These are phyloP conservation scores for Scaptomyza parva DNA, from an alignment of 2,888 invertebrate species.

Conservation along the genomic window DNA sequence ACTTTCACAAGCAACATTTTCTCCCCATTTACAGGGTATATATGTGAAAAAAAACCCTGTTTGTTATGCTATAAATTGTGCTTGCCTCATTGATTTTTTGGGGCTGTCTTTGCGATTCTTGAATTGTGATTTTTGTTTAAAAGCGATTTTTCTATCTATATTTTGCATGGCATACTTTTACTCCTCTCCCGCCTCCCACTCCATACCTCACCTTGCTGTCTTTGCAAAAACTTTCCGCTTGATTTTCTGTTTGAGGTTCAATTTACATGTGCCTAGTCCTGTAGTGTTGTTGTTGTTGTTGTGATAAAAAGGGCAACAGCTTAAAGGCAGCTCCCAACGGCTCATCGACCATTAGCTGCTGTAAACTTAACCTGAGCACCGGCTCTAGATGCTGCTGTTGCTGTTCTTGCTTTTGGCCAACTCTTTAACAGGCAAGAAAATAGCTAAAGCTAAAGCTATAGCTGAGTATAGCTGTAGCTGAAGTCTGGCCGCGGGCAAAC, in stretches of 20 bases:
- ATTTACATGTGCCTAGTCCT: constrained; percentile 44
- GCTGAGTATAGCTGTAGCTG: constrained; percentile 1
- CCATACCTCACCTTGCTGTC: no score
- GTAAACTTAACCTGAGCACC: constrained; percentile 51
- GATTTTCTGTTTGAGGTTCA: constrained; percentile 26
- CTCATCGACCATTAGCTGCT: constrained; percentile 63
- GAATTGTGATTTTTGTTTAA: constrained; percentile 62
- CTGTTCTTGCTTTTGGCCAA: neutral
- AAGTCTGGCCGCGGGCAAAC: constrained; percentile 29
- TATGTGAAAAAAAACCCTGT: constrained; percentile 24
- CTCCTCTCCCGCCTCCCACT: neutral
- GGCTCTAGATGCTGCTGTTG: neutral
- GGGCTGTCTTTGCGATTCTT: constrained; percentile 29
- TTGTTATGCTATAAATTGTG: constrained; percentile 61
- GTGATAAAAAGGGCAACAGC: constrained; percentile 39
- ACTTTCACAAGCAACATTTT: no score
- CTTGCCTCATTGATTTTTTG: constrained; percentile 61
- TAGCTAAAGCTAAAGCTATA: neutral
- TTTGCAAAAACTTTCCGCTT: constrained; percentile 1
- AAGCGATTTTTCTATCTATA: constrained; percentile 47
- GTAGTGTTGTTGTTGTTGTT: constrained; percentile 10
- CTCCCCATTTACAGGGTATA: constrained; percentile 13
- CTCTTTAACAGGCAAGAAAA: constrained; percentile 17
- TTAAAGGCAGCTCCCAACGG: constrained; percentile 49
- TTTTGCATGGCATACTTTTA: constrained; percentile 28